Percentiles rank a stretch among this genome's conserved stretches.
These are phyloP conservation scores for Sciurus niger DNA, from an alignment of 2,113 vertebrate genomes.

Conservation along the genomic window DNA sequence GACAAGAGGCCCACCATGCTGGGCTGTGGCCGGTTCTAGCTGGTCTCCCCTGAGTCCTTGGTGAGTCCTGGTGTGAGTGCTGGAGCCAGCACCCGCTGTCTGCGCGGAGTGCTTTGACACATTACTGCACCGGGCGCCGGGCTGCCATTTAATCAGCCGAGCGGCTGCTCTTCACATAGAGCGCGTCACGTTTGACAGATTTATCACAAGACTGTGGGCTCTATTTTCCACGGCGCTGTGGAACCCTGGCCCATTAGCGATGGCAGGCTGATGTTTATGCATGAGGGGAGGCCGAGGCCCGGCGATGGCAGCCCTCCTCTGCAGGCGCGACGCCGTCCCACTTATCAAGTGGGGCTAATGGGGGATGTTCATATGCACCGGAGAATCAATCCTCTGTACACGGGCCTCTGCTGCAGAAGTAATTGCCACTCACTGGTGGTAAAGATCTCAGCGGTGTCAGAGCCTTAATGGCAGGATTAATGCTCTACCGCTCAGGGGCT, in stretches of 20 bases:
- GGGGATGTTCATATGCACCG: slow-evolving; percentile 68
- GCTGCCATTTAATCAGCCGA: slow-evolving; percentile 86
- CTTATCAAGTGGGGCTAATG: slow-evolving; percentile 80
- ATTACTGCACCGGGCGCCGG: slow-evolving; percentile 76
- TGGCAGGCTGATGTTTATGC: slow-evolving; percentile 82
- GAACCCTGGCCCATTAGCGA: slow-evolving; percentile 84
- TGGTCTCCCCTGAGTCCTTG: slow-evolving; percentile 58
- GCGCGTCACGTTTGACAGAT: slow-evolving; percentile 87
- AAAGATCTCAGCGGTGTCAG: slow-evolving; percentile 80
- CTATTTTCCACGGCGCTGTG: slow-evolving; percentile 80
- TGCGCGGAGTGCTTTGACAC: slow-evolving; percentile 76
- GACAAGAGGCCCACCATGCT: no score
- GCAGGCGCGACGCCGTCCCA: slow-evolving; percentile 11
- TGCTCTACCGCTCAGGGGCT: neutral
- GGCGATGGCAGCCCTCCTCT: slow-evolving; percentile 55
- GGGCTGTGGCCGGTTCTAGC: slow-evolving; percentile 28
- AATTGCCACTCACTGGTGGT: slow-evolving; percentile 80
- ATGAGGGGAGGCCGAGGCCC: slow-evolving; percentile 81
- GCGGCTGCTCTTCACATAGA: slow-evolving; percentile 81
- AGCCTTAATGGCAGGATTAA: slow-evolving; percentile 81
- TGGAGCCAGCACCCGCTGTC: slow-evolving; percentile 70
- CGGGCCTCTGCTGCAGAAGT: slow-evolving; percentile 74
- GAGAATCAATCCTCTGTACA: slow-evolving; percentile 75
- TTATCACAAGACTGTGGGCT: slow-evolving; percentile 87
- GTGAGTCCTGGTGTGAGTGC: slow-evolving; percentile 65